A percentile compares a stretch with the other conserved stretches of the same genome.
Conservation (phyloP, 92 coral and sea anemone species). For the Epizoanthus rinbou region DNA sequence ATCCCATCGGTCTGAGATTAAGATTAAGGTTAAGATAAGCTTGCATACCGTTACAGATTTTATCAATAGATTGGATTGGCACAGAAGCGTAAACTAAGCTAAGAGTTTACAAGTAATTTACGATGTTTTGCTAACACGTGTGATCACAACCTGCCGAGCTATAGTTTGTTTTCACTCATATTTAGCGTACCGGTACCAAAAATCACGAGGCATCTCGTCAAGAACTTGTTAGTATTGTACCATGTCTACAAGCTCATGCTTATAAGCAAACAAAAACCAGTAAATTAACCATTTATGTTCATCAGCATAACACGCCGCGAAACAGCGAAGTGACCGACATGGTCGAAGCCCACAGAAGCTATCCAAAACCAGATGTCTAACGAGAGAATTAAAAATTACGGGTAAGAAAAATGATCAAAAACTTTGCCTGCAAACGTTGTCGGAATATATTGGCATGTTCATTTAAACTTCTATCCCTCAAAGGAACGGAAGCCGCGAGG, state of each 20-base stretch:
- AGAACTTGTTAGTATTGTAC: slow-evolving; percentile 18
- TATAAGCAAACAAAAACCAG: neutral
- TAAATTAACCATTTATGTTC: slow-evolving; percentile 28
- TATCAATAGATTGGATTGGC: too few relatives aligned
- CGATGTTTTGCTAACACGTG: neutral
- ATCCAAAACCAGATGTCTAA: slow-evolving; percentile 35
- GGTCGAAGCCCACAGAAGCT: neutral
- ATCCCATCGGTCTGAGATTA: too few relatives aligned
- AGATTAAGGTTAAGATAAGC: too few relatives aligned
- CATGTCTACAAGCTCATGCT: slow-evolving; percentile 31
- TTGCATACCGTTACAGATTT: too few relatives aligned
- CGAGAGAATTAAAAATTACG: slow-evolving; percentile 4
- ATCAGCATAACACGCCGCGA: neutral
- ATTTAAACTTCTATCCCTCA: neutral
- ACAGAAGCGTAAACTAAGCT: too few relatives aligned
- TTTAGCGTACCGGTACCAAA: slow-evolving; percentile 28
- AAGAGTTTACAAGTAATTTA: slow-evolving; percentile 1
- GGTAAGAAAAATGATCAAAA: neutral
- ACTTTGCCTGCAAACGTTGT: neutral
- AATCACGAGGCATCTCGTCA: neutral
- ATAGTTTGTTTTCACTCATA: slow-evolving; percentile 12
- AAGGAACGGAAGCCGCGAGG: slow-evolving; percentile 22
- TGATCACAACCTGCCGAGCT: slow-evolving; percentile 28
- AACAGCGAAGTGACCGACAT: slow-evolving; percentile 3
- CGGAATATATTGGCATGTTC: neutral